Evolutionary conservation across 2,888 invertebrate genomes (phyloP).

Genomic region (Eustalomyia histrio): DNA sequence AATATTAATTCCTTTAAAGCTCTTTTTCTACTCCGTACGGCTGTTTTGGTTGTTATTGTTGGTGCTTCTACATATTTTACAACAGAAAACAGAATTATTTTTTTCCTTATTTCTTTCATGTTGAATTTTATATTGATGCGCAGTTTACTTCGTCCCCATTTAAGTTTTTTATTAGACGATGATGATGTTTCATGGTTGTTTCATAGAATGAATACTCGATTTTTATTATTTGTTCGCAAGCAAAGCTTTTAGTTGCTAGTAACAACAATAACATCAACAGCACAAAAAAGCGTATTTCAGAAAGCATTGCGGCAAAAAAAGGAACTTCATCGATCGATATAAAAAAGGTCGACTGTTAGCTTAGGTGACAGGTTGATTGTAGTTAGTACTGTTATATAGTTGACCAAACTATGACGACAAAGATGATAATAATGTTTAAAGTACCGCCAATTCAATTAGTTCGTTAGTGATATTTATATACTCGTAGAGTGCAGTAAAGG

Average conservation of each 20-base stretch:
- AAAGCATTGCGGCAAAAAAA: constrained; percentile 62
- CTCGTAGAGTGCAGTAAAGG: no score
- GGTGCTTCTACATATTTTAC: constrained; percentile 34
- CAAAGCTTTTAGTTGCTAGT: constrained; percentile 58
- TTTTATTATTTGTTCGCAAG: constrained; percentile 54
- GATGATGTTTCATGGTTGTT: constrained; percentile 65
- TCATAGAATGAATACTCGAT: constrained; percentile 58
- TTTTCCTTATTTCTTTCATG: constrained; percentile 44
- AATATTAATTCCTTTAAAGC: no score
- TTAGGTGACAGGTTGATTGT: constrained; percentile 46
- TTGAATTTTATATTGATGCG: constrained; percentile 68
- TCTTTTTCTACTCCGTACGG: background rate
- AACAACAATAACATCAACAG: background rate
- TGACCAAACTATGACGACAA: constrained; percentile 27
- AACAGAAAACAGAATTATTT: constrained; percentile 49
- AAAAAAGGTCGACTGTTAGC: constrained; percentile 54
- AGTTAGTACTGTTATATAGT: constrained; percentile 43
- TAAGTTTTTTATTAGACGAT: constrained; percentile 60
- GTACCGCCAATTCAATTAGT: background rate
- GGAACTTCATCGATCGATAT: constrained; percentile 67
- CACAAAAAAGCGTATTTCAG: constrained; percentile 49
- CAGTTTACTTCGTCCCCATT: constrained; percentile 70
- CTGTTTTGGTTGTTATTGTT: constrained; percentile 21
- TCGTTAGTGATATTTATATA: no score
- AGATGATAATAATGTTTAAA: background rate